Evolutionary conservation across 2,888 invertebrate genomes (phyloP).

Genomic region (Heliconius aoede): DNA sequence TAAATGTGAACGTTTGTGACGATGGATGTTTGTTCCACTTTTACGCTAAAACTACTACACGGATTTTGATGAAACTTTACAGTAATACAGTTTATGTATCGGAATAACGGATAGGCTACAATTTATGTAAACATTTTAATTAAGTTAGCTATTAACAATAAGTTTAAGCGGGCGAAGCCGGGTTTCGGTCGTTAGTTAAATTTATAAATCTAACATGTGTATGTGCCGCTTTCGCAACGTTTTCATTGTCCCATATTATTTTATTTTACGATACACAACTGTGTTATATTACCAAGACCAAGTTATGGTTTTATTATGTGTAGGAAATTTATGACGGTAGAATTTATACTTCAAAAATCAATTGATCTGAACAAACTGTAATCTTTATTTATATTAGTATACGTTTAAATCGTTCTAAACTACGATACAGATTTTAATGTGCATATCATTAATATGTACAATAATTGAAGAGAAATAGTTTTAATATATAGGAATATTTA

Average conservation of each 20-base stretch:
- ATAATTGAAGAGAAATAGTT: no score
- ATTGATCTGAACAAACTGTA: neutral
- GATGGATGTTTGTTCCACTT: no score
- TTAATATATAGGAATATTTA: no score
- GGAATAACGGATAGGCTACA: no score
- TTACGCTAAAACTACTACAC: no score
- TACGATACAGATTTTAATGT: neutral
- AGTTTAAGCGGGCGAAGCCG: no score
- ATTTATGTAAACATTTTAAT: no score
- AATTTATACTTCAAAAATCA: neutral
- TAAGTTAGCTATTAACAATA: no score
- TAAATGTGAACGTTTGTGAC: no score
- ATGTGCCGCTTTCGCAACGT: constrained; percentile 48
- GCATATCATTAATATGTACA: neutral
- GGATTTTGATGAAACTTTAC: no score
- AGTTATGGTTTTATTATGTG: constrained; percentile 52
- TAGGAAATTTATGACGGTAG: neutral
- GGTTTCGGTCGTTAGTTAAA: neutral
- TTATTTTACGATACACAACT: constrained; percentile 65
- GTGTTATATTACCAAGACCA: constrained; percentile 61
- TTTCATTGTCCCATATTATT: constrained; percentile 50
- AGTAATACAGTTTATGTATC: no score
- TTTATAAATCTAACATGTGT: constrained; percentile 26
- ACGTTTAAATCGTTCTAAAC: no score
- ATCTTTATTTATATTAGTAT: neutral